Percentiles rank a stretch among this genome's conserved stretches.
Evolutionary conservation across 2,888 invertebrate genomes (phyloP).

Genomic region (Meandrusa payeni): DNA sequence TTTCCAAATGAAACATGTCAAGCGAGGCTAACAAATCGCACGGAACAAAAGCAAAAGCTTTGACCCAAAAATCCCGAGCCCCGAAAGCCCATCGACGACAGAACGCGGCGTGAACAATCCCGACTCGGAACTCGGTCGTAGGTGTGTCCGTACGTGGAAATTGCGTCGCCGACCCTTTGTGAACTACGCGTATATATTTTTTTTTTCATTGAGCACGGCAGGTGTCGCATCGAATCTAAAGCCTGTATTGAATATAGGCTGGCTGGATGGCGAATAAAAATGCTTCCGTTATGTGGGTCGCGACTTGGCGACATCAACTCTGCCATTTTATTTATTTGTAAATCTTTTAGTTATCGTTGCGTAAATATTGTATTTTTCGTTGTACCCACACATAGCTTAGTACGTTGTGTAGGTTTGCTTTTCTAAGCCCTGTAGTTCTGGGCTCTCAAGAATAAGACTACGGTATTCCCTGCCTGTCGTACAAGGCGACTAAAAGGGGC

Average conservation of each 20-base stretch:
- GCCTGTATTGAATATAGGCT: constrained; percentile 28
- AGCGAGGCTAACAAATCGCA: constrained; percentile 36
- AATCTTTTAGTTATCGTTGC: constrained; percentile 6
- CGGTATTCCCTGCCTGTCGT: too few species aligned
- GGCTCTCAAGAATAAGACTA: too few species aligned
- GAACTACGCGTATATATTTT: constrained; percentile 38
- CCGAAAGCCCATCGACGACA: constrained; percentile 35
- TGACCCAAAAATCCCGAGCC: constrained; percentile 43
- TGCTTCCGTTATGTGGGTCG: constrained; percentile 26
- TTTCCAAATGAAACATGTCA: constrained; percentile 36
- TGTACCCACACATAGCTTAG: too few species aligned
- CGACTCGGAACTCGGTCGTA: constrained; percentile 27
- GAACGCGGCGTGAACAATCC: constrained; percentile 28
- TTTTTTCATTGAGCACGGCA: constrained; percentile 38
- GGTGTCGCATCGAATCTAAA: constrained; percentile 38
- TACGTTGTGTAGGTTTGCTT: too few species aligned
- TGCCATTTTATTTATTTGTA: constrained; percentile 14
- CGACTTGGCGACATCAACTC: constrained; percentile 17
- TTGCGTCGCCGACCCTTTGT: constrained; percentile 49
- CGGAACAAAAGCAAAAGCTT: constrained; percentile 42
- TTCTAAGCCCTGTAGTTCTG: too few species aligned
- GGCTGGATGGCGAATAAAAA: constrained; percentile 26
- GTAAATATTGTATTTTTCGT: constrained; percentile 18
- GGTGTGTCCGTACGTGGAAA: constrained; percentile 46
- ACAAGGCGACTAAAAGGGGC: too few species aligned